Evolutionary conservation across 2,113 vertebrate genomes (phyloP), one percentile per base, ranked within the genome.

Genomic region (Lathamus discolor): DNA sequence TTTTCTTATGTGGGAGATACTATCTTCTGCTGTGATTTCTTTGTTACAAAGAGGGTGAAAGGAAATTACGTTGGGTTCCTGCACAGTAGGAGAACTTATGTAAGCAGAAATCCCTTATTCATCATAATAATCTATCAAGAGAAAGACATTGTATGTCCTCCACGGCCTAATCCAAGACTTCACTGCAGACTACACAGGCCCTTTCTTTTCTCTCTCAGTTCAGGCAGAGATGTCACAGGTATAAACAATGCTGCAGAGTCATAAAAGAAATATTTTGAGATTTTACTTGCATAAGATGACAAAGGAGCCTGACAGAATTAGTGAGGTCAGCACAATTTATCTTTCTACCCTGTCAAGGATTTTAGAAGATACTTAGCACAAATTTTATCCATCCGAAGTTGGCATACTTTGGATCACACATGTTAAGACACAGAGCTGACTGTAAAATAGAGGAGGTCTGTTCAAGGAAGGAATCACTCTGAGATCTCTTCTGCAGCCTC

Each of bases 21-120:
- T 66, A 11, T 76, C 49, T 83, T 92, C 54, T 84, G 31, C 44
- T 75, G 29, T 49, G 29, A 78, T 70, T 92, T 88, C 43, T 78
- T 86, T 89, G 39, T 84, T 75, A 46, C 31, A 43, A 67, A 76
- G 46, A 46, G 37, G 72, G 57, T 84, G 55, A 78, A 0, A 86
- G 17, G 76, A 72, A 92, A 90, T 83, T 59, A 31, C 4, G 12
- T 41, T 54, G n/a, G 10, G 20, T 46, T 90, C 13, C 61, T 83
- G 27, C 25, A 25, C 11, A 9, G 31, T 27, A 83, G 55, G n/a
- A 59, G 37, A 75, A 37, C 44, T 74, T 77, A 49, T 37, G 29
- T 80, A 93, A 66, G 25, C n/a, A 83, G 49, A 79, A 80, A 62
- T 77, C 19, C 49, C 54, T 86, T 83, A 77, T 63, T 95, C 64